Conservation (phyloP, 2,113 vertebrate genomes). For the Zapus hudsonius region DNA sequence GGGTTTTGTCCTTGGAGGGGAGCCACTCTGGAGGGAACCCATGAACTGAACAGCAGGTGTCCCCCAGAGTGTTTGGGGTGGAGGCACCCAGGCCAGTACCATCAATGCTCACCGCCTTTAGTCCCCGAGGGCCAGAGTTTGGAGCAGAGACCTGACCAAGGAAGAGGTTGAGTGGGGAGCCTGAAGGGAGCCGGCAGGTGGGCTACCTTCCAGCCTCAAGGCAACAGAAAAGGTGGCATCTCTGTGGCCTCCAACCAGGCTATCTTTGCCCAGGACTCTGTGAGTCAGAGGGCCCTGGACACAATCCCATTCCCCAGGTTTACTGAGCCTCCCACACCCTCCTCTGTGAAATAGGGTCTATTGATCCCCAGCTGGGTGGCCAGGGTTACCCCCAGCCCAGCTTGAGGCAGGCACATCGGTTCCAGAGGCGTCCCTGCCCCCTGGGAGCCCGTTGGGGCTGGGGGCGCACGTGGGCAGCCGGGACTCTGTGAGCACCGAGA, state of each 20-base stretch:
- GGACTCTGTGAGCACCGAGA: constrained; percentile 87
- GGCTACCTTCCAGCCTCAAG: background rate
- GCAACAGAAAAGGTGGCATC: no score
- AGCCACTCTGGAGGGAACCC: background rate
- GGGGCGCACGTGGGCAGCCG: constrained; percentile 83
- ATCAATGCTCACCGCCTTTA: background rate
- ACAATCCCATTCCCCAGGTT: accelerated
- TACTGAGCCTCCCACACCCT: accelerated
- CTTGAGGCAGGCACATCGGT: background rate
- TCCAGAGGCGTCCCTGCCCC: constrained; percentile 38
- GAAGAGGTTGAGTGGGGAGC: background rate
- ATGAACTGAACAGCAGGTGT: no score
- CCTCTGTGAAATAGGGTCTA: background rate
- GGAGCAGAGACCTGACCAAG: background rate
- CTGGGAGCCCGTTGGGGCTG: constrained; percentile 27
- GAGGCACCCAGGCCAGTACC: background rate
- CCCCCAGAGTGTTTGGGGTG: background rate
- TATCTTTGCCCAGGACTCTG: background rate
- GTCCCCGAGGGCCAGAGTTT: no score
- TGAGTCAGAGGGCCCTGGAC: background rate
- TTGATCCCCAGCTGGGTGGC: background rate
- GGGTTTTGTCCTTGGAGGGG: background rate
- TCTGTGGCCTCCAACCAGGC: background rate
- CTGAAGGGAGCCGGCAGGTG: background rate
- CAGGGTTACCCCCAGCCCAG: background rate